phyloP scores from a whole-genome alignment of 2,113 vertebrate genomes.

The Phrynosoma blainvillii region DNA sequence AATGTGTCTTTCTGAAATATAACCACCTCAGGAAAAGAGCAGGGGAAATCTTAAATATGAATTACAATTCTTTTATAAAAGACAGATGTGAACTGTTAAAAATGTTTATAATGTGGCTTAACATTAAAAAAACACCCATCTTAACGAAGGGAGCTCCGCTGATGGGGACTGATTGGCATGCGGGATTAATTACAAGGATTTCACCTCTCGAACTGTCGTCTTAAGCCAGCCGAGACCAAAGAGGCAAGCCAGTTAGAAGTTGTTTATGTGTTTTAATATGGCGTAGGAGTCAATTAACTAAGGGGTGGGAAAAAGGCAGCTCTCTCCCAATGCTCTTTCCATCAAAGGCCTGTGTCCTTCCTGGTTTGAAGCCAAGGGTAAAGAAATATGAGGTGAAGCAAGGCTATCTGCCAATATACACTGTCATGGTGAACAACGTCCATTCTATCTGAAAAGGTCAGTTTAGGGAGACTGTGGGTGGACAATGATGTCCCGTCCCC shows the following conservation, averaged over 20 bases:
- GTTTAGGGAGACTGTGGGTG: neutral
- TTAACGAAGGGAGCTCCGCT: conserved; percentile 54
- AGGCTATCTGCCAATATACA: neutral
- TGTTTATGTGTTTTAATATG: conserved; percentile 61
- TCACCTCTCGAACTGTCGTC: conserved; percentile 58
- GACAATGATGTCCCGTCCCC: too few species aligned
- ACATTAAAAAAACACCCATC: conserved; percentile 48
- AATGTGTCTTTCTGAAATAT: conserved; percentile 46
- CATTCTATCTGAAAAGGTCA: neutral
- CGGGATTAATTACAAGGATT: conserved; percentile 68
- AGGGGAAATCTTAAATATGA: conserved; percentile 59
- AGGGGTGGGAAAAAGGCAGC: neutral
- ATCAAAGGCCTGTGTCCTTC: neutral
- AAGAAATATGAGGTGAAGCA: conserved; percentile 11
- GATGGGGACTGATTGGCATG: conserved; percentile 62
- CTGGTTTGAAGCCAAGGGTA: neutral
- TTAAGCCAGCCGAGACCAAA: conserved; percentile 50
- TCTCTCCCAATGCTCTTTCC: conserved; percentile 26
- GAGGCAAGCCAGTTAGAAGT: conserved; percentile 52
- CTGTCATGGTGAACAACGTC: neutral
- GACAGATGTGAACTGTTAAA: conserved; percentile 63
- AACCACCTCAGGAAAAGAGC: conserved; percentile 33
- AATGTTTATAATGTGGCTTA: conserved; percentile 62
- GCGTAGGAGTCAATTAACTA: conserved; percentile 6
- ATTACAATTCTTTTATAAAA: conserved; percentile 66